A percentile compares a stretch with the other conserved stretches of the same genome.
Evolutionary conservation across 2,888 invertebrate species (phyloP).

Genomic region (Acleris holmiana): DNA sequence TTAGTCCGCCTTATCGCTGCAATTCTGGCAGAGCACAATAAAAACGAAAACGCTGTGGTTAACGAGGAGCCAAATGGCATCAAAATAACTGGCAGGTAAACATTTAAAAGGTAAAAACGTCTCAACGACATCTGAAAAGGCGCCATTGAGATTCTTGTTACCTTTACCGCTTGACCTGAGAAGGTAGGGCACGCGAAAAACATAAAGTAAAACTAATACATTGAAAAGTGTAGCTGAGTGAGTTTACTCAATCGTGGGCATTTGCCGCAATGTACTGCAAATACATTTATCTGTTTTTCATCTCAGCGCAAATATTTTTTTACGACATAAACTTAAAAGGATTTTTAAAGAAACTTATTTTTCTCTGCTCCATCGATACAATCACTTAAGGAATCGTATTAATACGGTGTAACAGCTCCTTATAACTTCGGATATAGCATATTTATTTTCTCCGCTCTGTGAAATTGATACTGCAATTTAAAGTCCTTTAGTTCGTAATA

Average conservation of each 20-base stretch:
- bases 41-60: conserved; percentile 18
- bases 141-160: conserved; percentile 5
- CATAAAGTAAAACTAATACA: conserved; percentile 7
- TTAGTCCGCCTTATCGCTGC: conserved; percentile 18
- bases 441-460: conserved; percentile 16
- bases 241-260: background rate
- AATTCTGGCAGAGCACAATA: conserved; percentile 12
- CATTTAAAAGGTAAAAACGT: conserved; percentile 24
- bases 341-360: conserved; percentile 27
- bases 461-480: conserved; percentile 4
- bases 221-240: conserved; percentile 13
- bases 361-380: conserved; percentile 16
- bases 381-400: conserved; percentile 19
- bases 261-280: conserved; percentile 10
- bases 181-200: conserved; percentile 1
- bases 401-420: conserved; percentile 23
- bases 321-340: conserved; percentile 2
- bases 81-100: conserved; percentile 24
- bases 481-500: conserved; percentile 8
- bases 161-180: conserved; percentile 23
- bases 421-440: conserved; percentile 15
- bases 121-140: conserved; percentile 18
- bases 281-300: background rate
- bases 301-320: background rate
- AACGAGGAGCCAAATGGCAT: conserved; percentile 31